Evolutionary conservation across 1,140 invertebrate genomes (phyloP).

Genomic region (Patella vulgata): DNA sequence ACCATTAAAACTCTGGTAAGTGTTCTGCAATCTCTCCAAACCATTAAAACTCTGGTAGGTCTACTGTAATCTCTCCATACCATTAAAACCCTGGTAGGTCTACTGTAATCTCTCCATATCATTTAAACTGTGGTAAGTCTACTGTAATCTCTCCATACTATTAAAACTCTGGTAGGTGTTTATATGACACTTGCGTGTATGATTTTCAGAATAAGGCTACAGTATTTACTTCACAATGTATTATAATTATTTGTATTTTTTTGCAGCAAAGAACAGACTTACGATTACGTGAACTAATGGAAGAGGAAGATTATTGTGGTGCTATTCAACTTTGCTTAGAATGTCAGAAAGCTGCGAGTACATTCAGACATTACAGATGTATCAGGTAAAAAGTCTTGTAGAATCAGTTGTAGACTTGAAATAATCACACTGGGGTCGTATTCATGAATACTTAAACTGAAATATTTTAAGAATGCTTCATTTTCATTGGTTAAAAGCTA

Average conservation of each 20-base stretch:
- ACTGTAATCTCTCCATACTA: constrained; percentile 81
- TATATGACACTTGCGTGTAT: background rate
- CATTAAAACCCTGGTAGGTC: no score
- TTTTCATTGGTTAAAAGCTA: no score
- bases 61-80: no score
- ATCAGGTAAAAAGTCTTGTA: constrained; percentile 54
- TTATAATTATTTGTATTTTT: no score
- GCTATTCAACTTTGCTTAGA: constrained; percentile 89
- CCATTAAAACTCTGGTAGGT: no score
- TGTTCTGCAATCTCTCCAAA: background rate
- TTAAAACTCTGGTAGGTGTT: constrained; percentile 79
- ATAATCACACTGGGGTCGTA: no score
- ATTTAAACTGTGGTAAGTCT: constrained; percentile 85
- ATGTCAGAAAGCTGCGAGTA: constrained; percentile 82
- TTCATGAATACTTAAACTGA: no score
- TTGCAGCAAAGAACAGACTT: constrained; percentile 83
- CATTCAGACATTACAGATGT: constrained; percentile 62
- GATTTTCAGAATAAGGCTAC: no score
- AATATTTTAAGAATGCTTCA: no score
- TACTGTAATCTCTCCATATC: constrained; percentile 79
- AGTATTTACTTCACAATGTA: no score
- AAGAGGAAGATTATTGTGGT: constrained; percentile 86
- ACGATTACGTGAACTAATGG: constrained; percentile 81
- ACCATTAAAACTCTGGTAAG: constrained; percentile 84
- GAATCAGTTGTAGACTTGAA: no score